phyloP scores from a whole-genome alignment of 2,797 vertebrate species.

The Hypotaenidia okinawae region DNA sequence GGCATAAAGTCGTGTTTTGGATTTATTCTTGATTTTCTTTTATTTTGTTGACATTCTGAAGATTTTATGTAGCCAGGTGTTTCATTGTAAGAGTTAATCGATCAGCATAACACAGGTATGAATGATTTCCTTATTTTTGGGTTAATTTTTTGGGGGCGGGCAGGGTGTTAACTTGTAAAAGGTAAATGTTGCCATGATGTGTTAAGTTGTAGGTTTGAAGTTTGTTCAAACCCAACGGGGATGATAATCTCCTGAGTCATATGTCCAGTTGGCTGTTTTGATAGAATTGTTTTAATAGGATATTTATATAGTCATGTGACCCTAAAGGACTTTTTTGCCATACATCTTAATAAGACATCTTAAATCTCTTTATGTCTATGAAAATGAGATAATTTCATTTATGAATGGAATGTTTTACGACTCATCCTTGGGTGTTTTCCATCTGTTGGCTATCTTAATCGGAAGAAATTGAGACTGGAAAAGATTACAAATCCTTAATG shows the following conservation, averaged over 20 bases:
- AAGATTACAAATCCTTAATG: background rate
- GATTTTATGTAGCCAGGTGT: background rate
- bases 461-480: background rate
- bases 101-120: background rate
- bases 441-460: background rate
- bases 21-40: background rate
- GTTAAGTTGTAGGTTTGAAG: background rate
- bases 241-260: background rate
- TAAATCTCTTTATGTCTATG: background rate
- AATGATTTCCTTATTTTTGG: background rate
- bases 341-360: background rate
- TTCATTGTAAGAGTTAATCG: background rate
- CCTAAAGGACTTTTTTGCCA: background rate
- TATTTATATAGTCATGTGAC: background rate
- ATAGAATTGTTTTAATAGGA: background rate
- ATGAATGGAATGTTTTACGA: background rate
- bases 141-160: background rate
- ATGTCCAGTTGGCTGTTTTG: background rate
- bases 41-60: background rate
- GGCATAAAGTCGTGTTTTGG: background rate
- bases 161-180: accelerated
- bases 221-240: background rate
- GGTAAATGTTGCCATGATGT: background rate
- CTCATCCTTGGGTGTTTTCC: background rate
- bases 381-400: background rate